phyloP scores from a whole-genome alignment of 2,888 invertebrate genomes.

The Pachydiplax longipennis region DNA sequence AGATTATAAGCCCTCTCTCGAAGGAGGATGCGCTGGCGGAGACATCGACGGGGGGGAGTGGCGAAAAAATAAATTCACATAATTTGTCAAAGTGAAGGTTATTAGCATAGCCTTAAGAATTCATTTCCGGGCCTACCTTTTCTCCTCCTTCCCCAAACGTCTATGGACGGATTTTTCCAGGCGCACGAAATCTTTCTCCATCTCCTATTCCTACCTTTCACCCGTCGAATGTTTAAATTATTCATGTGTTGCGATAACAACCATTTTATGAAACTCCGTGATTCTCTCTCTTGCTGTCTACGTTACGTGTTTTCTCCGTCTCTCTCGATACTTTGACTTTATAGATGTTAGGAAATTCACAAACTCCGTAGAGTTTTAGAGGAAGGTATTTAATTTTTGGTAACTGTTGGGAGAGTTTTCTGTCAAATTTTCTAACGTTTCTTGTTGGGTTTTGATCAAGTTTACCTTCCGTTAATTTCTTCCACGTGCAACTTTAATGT shows the following conservation, averaged over 20 bases:
- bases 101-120: conserved; percentile 20
- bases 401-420: no score
- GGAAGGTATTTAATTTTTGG: no score
- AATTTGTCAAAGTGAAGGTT: conserved; percentile 16
- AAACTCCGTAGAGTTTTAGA: no score
- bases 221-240: not conserved
- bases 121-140: conserved; percentile 20
- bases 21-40: not conserved
- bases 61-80: not conserved
- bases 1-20: conserved; percentile 18
- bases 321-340: no score
- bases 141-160: no score
- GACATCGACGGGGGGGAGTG: not conserved
- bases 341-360: no score
- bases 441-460: no score
- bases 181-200: not conserved
- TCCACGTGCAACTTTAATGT: no score
- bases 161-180: not conserved
- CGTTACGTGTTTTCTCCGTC: no score
- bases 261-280: not conserved
- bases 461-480: no score
- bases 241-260: not conserved
- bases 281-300: no score
- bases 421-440: no score
- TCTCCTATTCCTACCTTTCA: not conserved